Evolutionary conservation across 30 jellyfish, hydroid and myxozoan genomes (phyloP), one percentile per base, ranked within the genome.

Genomic region (Clytia hemisphaerica): DNA sequence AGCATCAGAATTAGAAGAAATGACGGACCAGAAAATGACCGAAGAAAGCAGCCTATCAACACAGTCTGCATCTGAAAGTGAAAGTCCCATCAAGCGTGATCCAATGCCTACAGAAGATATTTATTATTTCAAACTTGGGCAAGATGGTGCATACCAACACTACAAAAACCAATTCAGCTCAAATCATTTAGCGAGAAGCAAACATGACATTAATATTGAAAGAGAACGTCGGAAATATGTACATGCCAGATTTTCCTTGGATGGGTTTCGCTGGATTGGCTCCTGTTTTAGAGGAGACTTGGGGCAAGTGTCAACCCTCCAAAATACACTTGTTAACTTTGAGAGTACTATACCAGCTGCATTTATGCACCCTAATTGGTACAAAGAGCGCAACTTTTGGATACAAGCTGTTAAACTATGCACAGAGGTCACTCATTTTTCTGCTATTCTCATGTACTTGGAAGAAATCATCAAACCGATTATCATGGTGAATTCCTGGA

Each of bases 311-410:
- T 70, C 74, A 30, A 88, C 97, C 4, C 83, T 88, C 3, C 76
- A 94, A 34, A 80, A 94, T 42, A 58, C 94, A n/a, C 45, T 88
- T 61, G 42, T 88, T 18, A 72, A 94, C 14, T 88, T 88, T 64
- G 97, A 88, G 51, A 88, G 97, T 73, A 80, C 97, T 9, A 71
- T 88, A 22, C 97, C 97, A 9, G 81, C 97, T 9, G 95, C 97
- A 5, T 88, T 88, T 54, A 48, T 88, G 69, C 97, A 88, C 50
- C 97, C 97, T 2, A 59, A 71, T 66, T 88, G 97, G 97, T 65
- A 88, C 76, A 61, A 69, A 54, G 93, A 78, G 68, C 74, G 80
- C 12, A 94, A 94, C 1, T 25, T 82, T 48, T 88, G 97, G 97
- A 88, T 88, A 9, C 80, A 81, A 50, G 93, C 95, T 3, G 97